phyloP scores from a whole-genome alignment of 2,888 invertebrate genomes.

The Drosophila borealis region DNA sequence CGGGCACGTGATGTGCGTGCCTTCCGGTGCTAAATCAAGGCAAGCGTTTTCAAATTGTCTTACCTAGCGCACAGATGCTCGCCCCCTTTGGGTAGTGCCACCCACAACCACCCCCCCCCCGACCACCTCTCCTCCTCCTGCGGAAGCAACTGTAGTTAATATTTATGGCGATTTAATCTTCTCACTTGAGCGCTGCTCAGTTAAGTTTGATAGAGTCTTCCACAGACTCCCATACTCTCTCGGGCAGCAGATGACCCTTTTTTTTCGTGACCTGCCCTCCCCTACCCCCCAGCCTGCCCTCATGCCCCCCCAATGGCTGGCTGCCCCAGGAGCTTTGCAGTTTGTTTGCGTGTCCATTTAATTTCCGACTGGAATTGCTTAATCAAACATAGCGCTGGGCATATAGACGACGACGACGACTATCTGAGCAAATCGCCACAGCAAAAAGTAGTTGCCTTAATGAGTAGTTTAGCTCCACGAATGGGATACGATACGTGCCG shows the following conservation, averaged over 20 bases:
- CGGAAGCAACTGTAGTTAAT: constrained; percentile 78
- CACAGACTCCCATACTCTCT: constrained; percentile 7
- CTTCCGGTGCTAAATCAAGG: constrained; percentile 81
- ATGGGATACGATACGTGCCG: background rate
- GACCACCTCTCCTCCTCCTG: background rate
- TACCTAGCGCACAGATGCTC: constrained; percentile 51
- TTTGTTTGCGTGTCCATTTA: constrained; percentile 80
- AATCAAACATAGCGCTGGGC: constrained; percentile 71
- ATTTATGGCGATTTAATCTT: constrained; percentile 82
- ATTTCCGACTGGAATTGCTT: constrained; percentile 81
- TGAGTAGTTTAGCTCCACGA: constrained; percentile 61
- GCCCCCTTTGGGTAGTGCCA: constrained; percentile 5
- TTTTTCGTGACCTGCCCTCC: background rate
- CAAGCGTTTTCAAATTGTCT: constrained; percentile 76
- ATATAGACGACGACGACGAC: constrained; percentile 26
- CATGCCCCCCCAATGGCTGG: no score
- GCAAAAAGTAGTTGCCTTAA: constrained; percentile 53
- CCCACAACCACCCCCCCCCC: background rate
- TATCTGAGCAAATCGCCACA: constrained; percentile 38
- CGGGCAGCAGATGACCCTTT: constrained; percentile 9
- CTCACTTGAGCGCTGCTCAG: constrained; percentile 78
- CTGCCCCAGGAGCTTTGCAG: constrained; percentile 33
- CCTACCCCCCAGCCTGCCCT: no score
- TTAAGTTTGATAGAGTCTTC: constrained; percentile 71
- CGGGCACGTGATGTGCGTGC: constrained; percentile 77